Base-by-base conservation (phyloP, 2,797 vertebrate genomes). In the Vireo griseus region DNA sequence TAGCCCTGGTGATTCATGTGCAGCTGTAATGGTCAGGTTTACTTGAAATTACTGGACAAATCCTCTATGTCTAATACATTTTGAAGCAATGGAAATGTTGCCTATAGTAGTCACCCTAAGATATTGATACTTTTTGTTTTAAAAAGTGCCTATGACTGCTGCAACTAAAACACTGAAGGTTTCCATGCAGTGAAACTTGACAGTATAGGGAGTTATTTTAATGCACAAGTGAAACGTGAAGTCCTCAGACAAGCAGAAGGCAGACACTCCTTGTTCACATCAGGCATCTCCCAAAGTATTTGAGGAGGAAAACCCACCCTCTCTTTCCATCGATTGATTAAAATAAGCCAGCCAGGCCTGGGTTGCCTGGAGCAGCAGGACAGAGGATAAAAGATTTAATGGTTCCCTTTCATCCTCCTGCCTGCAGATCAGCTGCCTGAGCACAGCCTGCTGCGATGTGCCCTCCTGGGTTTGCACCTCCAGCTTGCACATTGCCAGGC, bases 351-450 rank as follows among this genome's bases (percentile, higher is more conserved):
- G 79, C 51, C 79, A 66, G 74, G 57, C 59, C 51, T 61, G 42
- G 59, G 88, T 16, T 88, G 94, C 93, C 93, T 51, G 68, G 21
- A 94, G 94, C 91, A 94, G 90, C 75, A 86, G 79, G 87, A 78
- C 3, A 13, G 55, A 81, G 40, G 79, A 96, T 75, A 39, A 91
- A 96, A 94, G 82, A 67, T 73, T 63, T 59, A 76, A 84, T 57
- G 21, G 62, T 24, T 92, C 33, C 47, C 75, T 94, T 92, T 94
- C 79, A 94, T 84, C 82, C 31, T 63, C 16, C 61, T 54, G 71
- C 71, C 85, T 4, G 8, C 42, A 69, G 52, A 76, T 12, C 80
- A 79, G 87, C 76, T 86, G 86, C 80, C 72, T 47, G 16, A 40
- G 44, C 52, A 55, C 61, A 33, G 55, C 31, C 3, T 4, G 51